Base-by-base conservation (phyloP, 2,797 vertebrate species). In the Gambusia yucatana region DNA sequence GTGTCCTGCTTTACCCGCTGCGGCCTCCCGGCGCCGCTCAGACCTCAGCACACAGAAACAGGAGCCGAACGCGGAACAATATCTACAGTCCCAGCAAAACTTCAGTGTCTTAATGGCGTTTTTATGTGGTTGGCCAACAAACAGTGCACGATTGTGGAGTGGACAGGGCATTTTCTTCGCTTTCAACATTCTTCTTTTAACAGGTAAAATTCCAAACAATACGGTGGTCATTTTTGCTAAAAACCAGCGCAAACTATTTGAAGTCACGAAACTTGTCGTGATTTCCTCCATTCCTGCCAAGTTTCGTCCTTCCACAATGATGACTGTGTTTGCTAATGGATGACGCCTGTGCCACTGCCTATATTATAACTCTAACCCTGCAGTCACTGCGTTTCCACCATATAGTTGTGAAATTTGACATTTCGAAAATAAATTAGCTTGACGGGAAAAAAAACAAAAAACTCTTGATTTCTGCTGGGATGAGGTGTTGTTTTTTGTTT, bases 1-100 rank as follows among this genome's bases (percentile, higher is more conserved):
- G 88, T 87, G 88, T 91, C 50, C 90, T 92, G 89, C 82, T 91
- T 91, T 81, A 82, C 77, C 83, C 73, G 3, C 73, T 43, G 73
- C 22, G 80, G 83, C 61, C 72, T 39, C 72, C 39, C 39, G 69
- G 73, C 78, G 78, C 75, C 44, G 25, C 81, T 65, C 77, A 79
- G 72, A 69, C 69, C 77, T 63, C 74, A 1, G 33, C 33, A 25
- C 30, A 47, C 25, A 8, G 1, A 20, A 39, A 11, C 36, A 2
- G 7, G 63, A 4, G 36, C 63, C 4, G 63, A 4, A 22, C 20
- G 20, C 33, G 2, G 36, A 30, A 22, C 1, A 8, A 1, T 4
- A 3, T 11, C 30, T n/a, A 6, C 7, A 7, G n/a, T 70, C 25
- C 25, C 11, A 0, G 11, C 11, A 28, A 43, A 43, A 70, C 41